phyloP scores from a whole-genome alignment of 2,113 vertebrate genomes.

The Menura novaehollandiae region DNA sequence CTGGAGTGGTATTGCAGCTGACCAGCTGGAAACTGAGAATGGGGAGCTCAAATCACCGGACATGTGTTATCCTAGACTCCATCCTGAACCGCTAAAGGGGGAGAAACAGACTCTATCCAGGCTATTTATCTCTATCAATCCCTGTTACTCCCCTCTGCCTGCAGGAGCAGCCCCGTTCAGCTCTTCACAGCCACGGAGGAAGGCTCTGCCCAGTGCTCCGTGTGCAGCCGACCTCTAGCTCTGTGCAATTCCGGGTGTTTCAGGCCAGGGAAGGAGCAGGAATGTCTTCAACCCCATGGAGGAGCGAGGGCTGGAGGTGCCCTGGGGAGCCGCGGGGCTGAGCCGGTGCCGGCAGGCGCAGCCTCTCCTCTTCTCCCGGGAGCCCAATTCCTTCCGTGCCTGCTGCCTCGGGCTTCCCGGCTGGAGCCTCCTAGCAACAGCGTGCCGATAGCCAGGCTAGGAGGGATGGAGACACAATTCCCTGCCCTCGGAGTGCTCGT shows the following conservation, averaged over 20 bases:
- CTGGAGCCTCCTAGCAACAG: not conserved
- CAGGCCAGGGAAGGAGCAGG: not conserved
- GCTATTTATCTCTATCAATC: not conserved
- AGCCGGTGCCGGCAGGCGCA: not conserved
- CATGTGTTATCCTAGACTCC: not conserved
- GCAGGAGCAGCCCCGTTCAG: not conserved
- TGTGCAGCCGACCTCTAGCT: not conserved
- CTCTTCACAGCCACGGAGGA: not conserved
- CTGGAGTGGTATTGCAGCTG: not conserved
- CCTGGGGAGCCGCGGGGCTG: not conserved
- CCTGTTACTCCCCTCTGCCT: not conserved
- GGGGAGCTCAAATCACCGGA: not conserved
- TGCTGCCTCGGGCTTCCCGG: not conserved
- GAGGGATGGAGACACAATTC: not conserved
- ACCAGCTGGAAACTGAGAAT: not conserved
- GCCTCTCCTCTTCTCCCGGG: not conserved
- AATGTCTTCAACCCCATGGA: not conserved
- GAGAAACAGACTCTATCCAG: not conserved
- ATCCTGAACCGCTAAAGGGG: not conserved
- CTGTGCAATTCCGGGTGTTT: not conserved
- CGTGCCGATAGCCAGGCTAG: not conserved
- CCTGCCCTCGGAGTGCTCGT: rapidly evolving
- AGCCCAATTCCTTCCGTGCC: not conserved
- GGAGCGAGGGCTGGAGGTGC: rapidly evolving
- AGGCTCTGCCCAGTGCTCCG: not conserved